These are phyloP conservation scores for Sminthurinus aureus DNA, from an alignment of 2,888 invertebrate species.

Conservation along the genomic window DNA sequence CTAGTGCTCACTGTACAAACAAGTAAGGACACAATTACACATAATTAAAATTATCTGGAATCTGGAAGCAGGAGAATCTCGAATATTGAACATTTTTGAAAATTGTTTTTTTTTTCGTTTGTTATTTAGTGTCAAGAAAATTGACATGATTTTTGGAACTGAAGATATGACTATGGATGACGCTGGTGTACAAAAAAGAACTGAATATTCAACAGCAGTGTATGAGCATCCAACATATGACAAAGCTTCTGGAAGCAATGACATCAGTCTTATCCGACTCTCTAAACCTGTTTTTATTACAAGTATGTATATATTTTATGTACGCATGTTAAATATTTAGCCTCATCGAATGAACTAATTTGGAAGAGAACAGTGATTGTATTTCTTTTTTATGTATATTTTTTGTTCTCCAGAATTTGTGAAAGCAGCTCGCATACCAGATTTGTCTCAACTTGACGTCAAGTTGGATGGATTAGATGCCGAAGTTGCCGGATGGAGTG, in stretches of 20 bases:
- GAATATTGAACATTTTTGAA: background rate
- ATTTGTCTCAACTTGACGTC: background rate
- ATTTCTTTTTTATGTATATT: background rate
- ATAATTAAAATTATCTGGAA: background rate
- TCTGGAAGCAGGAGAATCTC: background rate
- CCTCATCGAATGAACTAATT: background rate
- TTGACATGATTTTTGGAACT: conserved; percentile 37
- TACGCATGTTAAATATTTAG: background rate
- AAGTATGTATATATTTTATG: background rate
- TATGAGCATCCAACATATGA: conserved; percentile 30
- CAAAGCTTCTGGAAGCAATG: conserved; percentile 23
- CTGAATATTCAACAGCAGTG: conserved; percentile 20
- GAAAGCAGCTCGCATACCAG: conserved; percentile 34
- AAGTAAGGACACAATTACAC: background rate
- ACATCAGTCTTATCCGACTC: conserved; percentile 34
- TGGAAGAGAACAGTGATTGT: background rate
- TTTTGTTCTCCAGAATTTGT: conserved; percentile 17
- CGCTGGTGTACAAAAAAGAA: conserved; percentile 35
- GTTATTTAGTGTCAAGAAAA: conserved; percentile 31
- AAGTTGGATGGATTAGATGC: conserved; percentile 3
- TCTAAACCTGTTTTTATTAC: conserved; percentile 17
- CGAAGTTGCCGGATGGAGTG: conserved; percentile 36
- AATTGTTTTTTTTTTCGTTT: background rate
- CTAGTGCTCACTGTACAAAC: conserved; percentile 16
- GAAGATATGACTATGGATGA: conserved; percentile 23